Conservation (phyloP, 2,888 invertebrate genomes). For the Axea sp. region DNA sequence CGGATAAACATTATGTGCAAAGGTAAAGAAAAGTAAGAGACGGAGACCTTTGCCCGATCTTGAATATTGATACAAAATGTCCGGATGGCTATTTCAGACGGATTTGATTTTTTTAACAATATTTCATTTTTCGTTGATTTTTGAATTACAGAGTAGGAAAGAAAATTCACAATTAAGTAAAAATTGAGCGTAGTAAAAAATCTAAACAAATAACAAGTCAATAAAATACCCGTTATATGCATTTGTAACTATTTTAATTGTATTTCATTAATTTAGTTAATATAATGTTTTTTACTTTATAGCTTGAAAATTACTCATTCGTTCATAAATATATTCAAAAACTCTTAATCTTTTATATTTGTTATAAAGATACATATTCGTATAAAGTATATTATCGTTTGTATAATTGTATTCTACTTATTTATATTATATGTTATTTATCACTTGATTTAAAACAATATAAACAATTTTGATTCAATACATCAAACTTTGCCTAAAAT, state of each 20-base stretch:
- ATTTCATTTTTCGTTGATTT: conserved; percentile 18
- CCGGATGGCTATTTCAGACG: conserved; percentile 44
- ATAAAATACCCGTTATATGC: too few relatives aligned
- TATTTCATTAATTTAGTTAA: too few relatives aligned
- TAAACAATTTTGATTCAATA: conserved; percentile 7
- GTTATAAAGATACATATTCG: conserved; percentile 20
- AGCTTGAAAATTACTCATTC: not conserved
- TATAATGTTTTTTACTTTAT: not conserved
- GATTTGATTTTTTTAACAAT: conserved; percentile 17
- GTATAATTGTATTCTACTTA: conserved; percentile 11
- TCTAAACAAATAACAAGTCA: too few relatives aligned
- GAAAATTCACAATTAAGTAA: conserved; percentile 7
- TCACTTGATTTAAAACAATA: too few relatives aligned
- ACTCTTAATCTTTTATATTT: conserved; percentile 3
- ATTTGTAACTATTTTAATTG: too few relatives aligned
- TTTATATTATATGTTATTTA: not conserved
- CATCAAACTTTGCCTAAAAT: not conserved
- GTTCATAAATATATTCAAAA: conserved; percentile 14
- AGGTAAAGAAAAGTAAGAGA: not conserved
- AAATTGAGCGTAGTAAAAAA: too few relatives aligned
- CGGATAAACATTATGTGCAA: too few relatives aligned
- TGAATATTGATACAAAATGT: not conserved
- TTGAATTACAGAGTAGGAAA: conserved; percentile 7
- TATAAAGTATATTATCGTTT: conserved; percentile 36
- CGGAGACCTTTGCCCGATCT: not conserved